phyloP scores from a whole-genome alignment of 2,888 invertebrate genomes.

The Nysson spinosus region DNA sequence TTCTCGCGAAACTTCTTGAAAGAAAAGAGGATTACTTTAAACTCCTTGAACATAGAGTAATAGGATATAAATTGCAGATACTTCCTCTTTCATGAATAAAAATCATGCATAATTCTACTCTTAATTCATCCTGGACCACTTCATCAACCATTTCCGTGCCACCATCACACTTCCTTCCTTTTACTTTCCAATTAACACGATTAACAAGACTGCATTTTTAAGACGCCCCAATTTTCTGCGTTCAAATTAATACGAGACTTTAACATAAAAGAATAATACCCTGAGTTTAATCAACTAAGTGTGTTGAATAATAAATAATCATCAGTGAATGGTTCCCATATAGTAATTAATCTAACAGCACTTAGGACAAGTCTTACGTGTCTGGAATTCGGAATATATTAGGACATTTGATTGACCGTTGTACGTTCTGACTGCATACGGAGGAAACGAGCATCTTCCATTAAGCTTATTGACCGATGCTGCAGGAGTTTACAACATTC shows the following conservation, averaged over 20 bases:
- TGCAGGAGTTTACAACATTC: constrained; percentile 39
- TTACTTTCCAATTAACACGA: neutral
- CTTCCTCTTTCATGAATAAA: constrained; percentile 32
- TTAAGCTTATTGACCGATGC: constrained; percentile 63
- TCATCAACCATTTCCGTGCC: constrained; percentile 15
- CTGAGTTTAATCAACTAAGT: too few relatives aligned
- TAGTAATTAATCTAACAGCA: too few relatives aligned
- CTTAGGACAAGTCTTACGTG: neutral
- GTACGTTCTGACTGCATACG: constrained; percentile 37
- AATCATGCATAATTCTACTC: constrained; percentile 39
- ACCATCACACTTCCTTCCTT: neutral
- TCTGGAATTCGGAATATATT: constrained; percentile 40
- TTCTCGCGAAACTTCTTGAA: constrained; percentile 45
- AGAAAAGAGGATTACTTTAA: constrained; percentile 44
- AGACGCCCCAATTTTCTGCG: neutral
- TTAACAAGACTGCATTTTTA: neutral
- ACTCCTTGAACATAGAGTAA: constrained; percentile 31
- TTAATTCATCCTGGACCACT: constrained; percentile 26
- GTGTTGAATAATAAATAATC: too few relatives aligned
- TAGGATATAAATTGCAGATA: constrained; percentile 46
- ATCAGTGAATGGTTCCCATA: too few relatives aligned
- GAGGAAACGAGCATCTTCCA: constrained; percentile 59
- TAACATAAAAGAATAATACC: too few relatives aligned
- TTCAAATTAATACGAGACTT: too few relatives aligned
- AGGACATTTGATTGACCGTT: neutral